Base-by-base conservation (phyloP, 2,797 vertebrate genomes). In the Ataeniobius toweri region DNA sequence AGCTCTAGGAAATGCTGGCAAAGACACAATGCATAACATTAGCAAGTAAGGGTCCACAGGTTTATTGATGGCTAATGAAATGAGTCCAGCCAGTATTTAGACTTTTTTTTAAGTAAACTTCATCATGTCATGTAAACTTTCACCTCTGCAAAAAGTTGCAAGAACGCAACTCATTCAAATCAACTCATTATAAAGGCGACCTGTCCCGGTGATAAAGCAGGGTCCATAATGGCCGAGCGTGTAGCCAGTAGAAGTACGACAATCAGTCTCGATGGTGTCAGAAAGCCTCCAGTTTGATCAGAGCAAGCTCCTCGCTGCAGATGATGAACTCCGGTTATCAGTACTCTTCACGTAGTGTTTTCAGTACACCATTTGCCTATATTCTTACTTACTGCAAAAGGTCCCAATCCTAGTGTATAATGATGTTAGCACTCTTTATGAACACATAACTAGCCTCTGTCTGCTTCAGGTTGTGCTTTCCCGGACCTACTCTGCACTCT, bases 171-270 rank as follows among this genome's bases (percentile, higher is more conserved):
- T 13, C 48, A 50, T 50, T 50, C 13, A 50, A 50, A 44, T 50
- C 3, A 9, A 77, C 96, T 95, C 85, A 98, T 97, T 97, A 78
- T 83, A 87, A 77, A 96, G 6, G 63, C 92, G 94, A 39, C 97
- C 96, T 97, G 96, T 97, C 80, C 97, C 97, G 0, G 96, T 97
- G 88, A 97, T 76, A 0, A 93, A 97, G 92, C 96, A 97, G 79
- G 96, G 80, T 28, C 91, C 91, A 46, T 94, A 0, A 0, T 95
- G 76, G 22, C 92, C 10, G 80, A 98, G 93, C 74, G 94, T 0
- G 18, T 83, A n/a, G 0, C 20, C 95, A 0, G 85, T 69, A 0
- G 80, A 18, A 0, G 97, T 97, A 85, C 98, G 91, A 89, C 97
- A 97, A 55, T 95, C 84, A 0, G 94, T 59, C 83, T 91, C 93